Evolutionary conservation across 92 coral and sea anemone genomes (phyloP), one percentile per base, ranked within the genome.

Genomic region (Bergia puertoricense): DNA sequence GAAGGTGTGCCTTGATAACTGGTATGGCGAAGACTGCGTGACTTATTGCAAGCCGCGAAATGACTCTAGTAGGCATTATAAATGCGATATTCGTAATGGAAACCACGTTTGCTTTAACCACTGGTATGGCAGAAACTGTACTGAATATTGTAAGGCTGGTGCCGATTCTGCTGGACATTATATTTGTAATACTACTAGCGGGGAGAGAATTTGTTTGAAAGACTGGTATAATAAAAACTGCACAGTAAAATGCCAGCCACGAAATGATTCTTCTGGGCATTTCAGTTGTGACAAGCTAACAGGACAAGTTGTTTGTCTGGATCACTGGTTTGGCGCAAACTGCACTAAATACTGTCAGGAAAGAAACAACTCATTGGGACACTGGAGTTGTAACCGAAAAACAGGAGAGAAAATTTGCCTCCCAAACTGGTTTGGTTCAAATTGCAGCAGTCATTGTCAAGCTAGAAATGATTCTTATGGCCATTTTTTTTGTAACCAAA

Each of bases 21-120:
- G 97, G 97, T 96, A 89, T 86, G 95, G 94, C 20, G 23, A 66
- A 8, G 81, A 84, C 59, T 96, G 98, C 66, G 80, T 88, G 6
- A 87, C 75, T 2, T 85, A 86, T 78, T 96, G 98, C 79, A 76
- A 50, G 38, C 86, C 96, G 20, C 90, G 79, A 50, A 85, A 91
- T 65, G 90, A 81, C 86, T 66, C 81, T 2, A 74, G 74, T 57
- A 93, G 95, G 51, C 92, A 91, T 67, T 93, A 89, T 81, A 37
- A 83, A 16, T 93, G 95, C 59, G 79, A 88, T 51, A 68, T 36
- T 1, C 69, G 46, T 40, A 89, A 85, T 45, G 95, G 95, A 20
- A 44, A 20, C 39, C 89, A 89, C 77, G 84, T 92, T n/a, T 76
- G 80, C 66, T 80, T 9, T 41, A 11, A 74, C 46, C 10, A 88